Percentiles rank a stretch among this genome's conserved stretches.
phyloP scores from a whole-genome alignment of 2,888 invertebrate genomes.

The Latrodectus hesperus region DNA sequence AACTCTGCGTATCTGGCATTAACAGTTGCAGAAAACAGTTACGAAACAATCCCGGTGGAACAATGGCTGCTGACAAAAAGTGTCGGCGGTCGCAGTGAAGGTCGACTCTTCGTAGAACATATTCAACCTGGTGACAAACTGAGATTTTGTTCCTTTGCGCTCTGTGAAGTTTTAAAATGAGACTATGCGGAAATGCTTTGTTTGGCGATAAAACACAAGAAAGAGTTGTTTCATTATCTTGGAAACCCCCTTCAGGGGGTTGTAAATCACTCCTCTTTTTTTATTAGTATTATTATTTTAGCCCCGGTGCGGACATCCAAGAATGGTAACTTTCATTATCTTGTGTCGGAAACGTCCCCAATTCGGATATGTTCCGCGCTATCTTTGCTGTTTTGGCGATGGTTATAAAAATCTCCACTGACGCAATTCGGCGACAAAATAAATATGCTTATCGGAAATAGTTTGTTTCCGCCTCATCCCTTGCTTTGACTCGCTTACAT shows the following conservation, averaged over 20 bases:
- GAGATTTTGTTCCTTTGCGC: no score
- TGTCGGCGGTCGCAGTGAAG: constrained; percentile 38
- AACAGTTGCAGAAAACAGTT: constrained; percentile 27
- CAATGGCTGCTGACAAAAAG: constrained; percentile 14
- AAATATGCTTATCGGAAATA: neutral
- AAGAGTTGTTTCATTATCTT: no score
- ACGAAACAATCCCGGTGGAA: constrained; percentile 31
- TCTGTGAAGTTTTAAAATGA: neutral
- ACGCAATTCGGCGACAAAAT: neutral
- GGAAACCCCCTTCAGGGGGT: no score
- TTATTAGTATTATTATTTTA: no score
- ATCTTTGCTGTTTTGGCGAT: neutral
- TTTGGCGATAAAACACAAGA: no score
- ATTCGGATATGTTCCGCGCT: neutral
- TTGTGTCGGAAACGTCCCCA: neutral
- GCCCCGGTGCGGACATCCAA: neutral
- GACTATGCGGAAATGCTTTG: neutral
- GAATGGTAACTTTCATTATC: neutral
- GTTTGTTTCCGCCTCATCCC: constrained; percentile 3
- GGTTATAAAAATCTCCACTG: neutral
- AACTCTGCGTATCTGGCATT: constrained; percentile 22
- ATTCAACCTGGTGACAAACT: no score
- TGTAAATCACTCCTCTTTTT: no score
- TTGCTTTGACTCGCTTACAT: neutral
- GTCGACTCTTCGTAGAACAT: neutral